Conservation (phyloP, 2,888 invertebrate genomes). For the Aleiodes alternator region DNA sequence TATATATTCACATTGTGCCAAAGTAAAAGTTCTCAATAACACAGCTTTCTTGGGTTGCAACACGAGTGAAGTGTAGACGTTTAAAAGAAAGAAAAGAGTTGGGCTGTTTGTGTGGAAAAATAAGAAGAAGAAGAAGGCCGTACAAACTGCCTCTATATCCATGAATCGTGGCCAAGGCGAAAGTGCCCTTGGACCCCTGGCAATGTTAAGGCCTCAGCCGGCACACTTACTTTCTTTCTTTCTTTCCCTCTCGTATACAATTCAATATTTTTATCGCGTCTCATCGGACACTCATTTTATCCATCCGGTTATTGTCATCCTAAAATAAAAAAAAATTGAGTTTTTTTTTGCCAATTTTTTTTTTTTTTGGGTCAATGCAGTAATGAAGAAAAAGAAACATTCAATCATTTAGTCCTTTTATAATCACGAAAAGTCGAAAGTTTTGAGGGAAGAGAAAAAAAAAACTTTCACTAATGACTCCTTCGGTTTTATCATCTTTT, state of each 20-base stretch:
- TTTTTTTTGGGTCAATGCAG: not conserved
- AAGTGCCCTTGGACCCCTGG: conserved; percentile 46
- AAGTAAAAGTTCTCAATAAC: conserved; percentile 26
- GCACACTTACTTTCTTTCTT: conserved; percentile 38
- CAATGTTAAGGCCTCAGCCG: conserved; percentile 44
- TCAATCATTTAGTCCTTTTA: not conserved
- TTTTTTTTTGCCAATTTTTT: not conserved
- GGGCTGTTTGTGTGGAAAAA: not conserved
- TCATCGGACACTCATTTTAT: conserved; percentile 14
- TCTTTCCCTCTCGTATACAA: conserved; percentile 32
- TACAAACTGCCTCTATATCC: not conserved
- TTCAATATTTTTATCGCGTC: not conserved
- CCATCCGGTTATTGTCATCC: conserved; percentile 28
- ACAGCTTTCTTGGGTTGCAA: conserved; percentile 18
- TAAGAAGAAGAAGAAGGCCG: not conserved
- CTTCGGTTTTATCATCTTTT: conserved; percentile 18
- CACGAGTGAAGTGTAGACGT: not conserved
- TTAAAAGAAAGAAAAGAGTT: not conserved
- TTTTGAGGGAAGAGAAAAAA: not conserved
- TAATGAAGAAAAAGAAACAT: not conserved
- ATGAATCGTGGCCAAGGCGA: conserved; percentile 28
- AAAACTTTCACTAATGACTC: conserved; percentile 49
- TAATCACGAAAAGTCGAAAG: conserved; percentile 19
- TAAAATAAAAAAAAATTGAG: not conserved
- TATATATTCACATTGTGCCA: conserved; percentile 5